A percentile compares a stretch with the other conserved stretches of the same genome.
Evolutionary conservation across 2,113 vertebrate species (phyloP).

Genomic region (Anguilla japonica): DNA sequence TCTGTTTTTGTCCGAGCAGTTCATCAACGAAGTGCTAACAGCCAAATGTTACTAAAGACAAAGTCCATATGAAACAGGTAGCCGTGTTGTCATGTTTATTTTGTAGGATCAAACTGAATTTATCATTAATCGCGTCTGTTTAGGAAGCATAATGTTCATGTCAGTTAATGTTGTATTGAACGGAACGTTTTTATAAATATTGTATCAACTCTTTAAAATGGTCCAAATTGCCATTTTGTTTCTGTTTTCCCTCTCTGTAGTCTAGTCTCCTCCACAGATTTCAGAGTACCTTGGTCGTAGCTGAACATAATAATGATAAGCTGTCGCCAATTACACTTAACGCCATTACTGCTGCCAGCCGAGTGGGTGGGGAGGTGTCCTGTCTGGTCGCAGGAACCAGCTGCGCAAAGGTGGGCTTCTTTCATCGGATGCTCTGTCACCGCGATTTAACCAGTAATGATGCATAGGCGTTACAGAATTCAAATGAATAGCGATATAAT

Average conservation of each 20-base stretch:
- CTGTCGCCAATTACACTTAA: slow-evolving; percentile 87
- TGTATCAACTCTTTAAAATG: neutral
- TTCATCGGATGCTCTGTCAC: neutral
- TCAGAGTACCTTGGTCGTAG: slow-evolving; percentile 92
- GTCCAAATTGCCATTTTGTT: neutral
- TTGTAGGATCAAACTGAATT: neutral
- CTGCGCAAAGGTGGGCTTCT: slow-evolving; percentile 83
- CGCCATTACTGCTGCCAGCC: slow-evolving; percentile 82
- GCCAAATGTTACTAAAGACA: neutral
- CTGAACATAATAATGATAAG: slow-evolving; percentile 85
- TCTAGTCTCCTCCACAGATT: slow-evolving; percentile 74
- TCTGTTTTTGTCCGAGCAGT: neutral
- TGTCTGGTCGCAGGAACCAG: slow-evolving; percentile 90
- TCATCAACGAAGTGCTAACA: neutral
- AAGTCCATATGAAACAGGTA: neutral
- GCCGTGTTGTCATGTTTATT: neutral
- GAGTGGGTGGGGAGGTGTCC: slow-evolving; percentile 85
- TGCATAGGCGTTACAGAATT: neutral
- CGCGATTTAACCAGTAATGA: neutral
- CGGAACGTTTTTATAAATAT: neutral
- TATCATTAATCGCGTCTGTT: neutral
- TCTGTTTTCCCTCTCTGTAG: slow-evolving; percentile 58
- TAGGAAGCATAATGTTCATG: too few relatives aligned
- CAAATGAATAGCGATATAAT: neutral
- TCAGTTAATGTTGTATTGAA: too few relatives aligned